A percentile compares a stretch with the other conserved stretches of the same genome.
Conservation (phyloP, 35 echinoderm and acorn worm genomes). For the Ophioderma brevispina region DNA sequence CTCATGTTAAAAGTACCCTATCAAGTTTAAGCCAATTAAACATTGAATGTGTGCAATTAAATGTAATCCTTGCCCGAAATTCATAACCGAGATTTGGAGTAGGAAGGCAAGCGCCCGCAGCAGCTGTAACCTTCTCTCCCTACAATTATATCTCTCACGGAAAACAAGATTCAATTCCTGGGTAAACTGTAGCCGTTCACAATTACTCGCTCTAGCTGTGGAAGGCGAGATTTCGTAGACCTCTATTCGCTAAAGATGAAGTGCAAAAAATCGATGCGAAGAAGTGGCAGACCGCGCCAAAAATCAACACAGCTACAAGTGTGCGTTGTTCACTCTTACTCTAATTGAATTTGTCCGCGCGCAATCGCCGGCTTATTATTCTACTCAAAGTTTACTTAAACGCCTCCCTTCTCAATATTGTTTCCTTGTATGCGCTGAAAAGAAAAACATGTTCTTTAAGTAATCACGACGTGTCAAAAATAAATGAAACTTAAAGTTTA, state of each 20-base stretch:
- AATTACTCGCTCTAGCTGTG: neutral
- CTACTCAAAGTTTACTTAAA: neutral
- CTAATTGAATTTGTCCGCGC: neutral
- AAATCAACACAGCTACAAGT: neutral
- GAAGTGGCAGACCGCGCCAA: neutral
- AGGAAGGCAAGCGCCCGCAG: neutral
- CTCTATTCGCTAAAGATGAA: neutral
- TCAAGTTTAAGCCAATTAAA: neutral
- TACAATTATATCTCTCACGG: neutral
- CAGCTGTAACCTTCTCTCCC: neutral
- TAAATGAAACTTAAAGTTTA: slow-evolving; percentile 11
- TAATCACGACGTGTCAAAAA: slow-evolving; percentile 1
- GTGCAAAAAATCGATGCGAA: neutral
- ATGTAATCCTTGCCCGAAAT: neutral
- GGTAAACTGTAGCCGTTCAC: neutral
- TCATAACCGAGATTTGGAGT: neutral
- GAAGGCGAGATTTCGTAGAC: too few species aligned
- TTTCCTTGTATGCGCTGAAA: neutral
- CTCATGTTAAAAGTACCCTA: too few species aligned
- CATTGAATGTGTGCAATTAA: neutral
- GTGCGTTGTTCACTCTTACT: neutral
- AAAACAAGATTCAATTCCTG: neutral
- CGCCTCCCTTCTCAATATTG: neutral
- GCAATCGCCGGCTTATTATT: neutral
- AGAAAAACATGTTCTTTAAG: slow-evolving; percentile 14